Conservation (phyloP, 2,113 vertebrate species). For the Acanthochromis polyacanthus region DNA sequence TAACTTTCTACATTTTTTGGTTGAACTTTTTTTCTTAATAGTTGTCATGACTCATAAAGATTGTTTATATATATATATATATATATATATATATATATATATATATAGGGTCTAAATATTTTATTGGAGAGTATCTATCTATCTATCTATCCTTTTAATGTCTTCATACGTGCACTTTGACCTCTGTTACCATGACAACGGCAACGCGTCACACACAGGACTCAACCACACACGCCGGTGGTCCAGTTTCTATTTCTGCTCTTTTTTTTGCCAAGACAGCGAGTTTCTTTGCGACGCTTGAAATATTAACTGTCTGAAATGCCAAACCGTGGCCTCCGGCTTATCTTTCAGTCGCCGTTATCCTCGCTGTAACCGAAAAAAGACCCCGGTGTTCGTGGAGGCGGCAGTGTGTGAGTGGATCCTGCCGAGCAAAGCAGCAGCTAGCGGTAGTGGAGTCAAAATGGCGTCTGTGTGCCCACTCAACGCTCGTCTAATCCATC, state of each 20-base stretch:
- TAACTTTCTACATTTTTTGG: too few relatives aligned
- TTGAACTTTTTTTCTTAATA: too few relatives aligned
- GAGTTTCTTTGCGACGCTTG: neutral
- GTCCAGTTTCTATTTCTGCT: conserved; percentile 43
- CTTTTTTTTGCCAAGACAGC: neutral
- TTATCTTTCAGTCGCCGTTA: neutral
- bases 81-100: too few relatives aligned
- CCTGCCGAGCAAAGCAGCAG: conserved; percentile 33
- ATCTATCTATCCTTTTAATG: neutral
- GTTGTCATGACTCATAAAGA: too few relatives aligned
- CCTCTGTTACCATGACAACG: conserved; percentile 80
- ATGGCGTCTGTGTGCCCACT: conserved; percentile 85
- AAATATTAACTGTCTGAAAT: neutral
- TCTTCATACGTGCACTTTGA: conserved; percentile 41
- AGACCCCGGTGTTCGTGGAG: neutral
- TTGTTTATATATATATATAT: too few relatives aligned
- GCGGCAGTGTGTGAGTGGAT: neutral
- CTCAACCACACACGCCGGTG: conserved; percentile 35
- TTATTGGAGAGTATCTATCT: too few relatives aligned
- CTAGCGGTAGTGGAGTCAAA: conserved; percentile 68
- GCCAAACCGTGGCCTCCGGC: neutral
- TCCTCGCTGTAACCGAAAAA: neutral
- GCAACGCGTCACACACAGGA: conserved; percentile 79
- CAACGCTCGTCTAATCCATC: conserved; percentile 72
- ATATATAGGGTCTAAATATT: too few relatives aligned